Conservation (phyloP, 2,888 invertebrate species). For the Campoplex nolae region DNA sequence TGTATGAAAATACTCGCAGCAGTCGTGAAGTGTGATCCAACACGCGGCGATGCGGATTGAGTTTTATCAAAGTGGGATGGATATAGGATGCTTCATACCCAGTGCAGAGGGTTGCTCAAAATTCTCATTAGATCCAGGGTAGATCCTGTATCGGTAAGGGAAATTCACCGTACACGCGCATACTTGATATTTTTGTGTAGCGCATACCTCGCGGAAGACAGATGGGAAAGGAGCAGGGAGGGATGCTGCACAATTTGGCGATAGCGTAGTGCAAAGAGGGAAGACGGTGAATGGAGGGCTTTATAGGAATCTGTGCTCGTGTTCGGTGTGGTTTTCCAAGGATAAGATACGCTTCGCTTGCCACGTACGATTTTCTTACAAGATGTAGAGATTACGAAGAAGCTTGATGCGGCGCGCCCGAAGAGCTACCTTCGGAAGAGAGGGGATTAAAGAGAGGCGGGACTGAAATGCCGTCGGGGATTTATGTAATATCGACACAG, state of each 20-base stretch:
- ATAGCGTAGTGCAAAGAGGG: conserved; percentile 9
- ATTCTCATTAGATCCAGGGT: conserved; percentile 57
- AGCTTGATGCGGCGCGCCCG: conserved; percentile 62
- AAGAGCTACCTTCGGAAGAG: conserved; percentile 54
- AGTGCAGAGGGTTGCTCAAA: conserved; percentile 52
- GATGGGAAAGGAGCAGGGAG: background rate
- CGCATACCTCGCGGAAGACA: conserved; percentile 14
- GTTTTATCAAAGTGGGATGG: conserved; percentile 55
- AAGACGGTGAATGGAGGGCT: conserved; percentile 24
- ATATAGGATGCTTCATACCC: conserved; percentile 49
- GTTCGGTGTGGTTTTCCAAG: conserved; percentile 35
- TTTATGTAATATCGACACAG: conserved; percentile 72
- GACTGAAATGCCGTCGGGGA: conserved; percentile 69
- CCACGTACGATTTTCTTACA: conserved; percentile 67
- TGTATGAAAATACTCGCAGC: background rate
- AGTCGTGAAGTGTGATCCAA: conserved; percentile 26
- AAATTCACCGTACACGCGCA: conserved; percentile 2
- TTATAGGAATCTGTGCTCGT: conserved; percentile 30
- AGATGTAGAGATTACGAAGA: conserved; percentile 68
- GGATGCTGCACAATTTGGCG: conserved; percentile 16
- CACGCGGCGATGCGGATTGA: background rate
- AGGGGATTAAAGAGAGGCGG: conserved; percentile 68
- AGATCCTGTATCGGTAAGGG: background rate
- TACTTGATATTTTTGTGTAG: conserved; percentile 3
- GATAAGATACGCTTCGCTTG: conserved; percentile 60